Evolutionary conservation across 2,888 invertebrate species (phyloP).

Genomic region (Coleophora flavipennella): DNA sequence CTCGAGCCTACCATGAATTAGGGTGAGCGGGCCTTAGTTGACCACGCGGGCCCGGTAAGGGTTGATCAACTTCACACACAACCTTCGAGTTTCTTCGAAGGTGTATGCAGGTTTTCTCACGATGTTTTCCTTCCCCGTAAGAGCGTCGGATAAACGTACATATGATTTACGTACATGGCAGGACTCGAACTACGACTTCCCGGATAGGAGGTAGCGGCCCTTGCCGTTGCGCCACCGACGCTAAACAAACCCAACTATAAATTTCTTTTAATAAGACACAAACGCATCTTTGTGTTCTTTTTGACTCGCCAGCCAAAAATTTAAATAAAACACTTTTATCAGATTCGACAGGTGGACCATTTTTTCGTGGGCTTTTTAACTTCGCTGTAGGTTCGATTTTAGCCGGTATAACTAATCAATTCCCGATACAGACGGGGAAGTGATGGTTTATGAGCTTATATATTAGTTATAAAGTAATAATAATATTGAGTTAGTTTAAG

Average conservation of each 20-base stretch:
- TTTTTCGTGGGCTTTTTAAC: constrained; percentile 53
- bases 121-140: too few relatives aligned
- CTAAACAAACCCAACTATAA: constrained; percentile 68
- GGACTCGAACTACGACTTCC: too few relatives aligned
- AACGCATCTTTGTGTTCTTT: constrained; percentile 62
- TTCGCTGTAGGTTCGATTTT: constrained; percentile 70
- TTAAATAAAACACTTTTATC: constrained; percentile 72
- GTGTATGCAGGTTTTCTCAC: too few relatives aligned
- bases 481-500: neutral
- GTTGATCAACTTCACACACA: too few relatives aligned
- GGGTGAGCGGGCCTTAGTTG: too few relatives aligned
- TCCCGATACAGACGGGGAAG: constrained; percentile 50
- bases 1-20: too few relatives aligned
- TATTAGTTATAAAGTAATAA: constrained; percentile 2
- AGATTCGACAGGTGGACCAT: constrained; percentile 69
- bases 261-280: constrained; percentile 74
- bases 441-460: constrained; percentile 27
- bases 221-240: too few relatives aligned
- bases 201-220: too few relatives aligned
- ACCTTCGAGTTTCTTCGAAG: too few relatives aligned
- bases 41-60: too few relatives aligned
- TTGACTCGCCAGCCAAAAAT: constrained; percentile 62
- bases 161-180: too few relatives aligned
- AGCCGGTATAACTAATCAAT: constrained; percentile 63
- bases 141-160: too few relatives aligned